Base-by-base conservation (phyloP, 2,797 vertebrate species). In the Pristis pectinata region DNA sequence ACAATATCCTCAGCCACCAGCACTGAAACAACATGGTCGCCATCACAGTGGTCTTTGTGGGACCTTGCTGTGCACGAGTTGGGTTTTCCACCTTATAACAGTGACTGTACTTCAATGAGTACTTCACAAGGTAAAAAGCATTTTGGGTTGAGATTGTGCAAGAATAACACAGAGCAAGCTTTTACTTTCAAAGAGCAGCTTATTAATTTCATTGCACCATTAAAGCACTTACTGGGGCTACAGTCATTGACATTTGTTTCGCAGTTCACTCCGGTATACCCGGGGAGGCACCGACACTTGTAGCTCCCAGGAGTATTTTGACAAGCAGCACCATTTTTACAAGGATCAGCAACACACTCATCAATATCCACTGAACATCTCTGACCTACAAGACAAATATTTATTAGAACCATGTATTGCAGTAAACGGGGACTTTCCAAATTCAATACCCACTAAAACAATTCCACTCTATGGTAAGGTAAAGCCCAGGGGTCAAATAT, bases 191-290 rank as follows among this genome's bases (percentile, higher is more conserved):
- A 64, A 67, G 59, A 91, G 93, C 44, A 94, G 94, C 61, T 9
- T 74, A 44, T 0, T 82, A 77, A 13, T 67, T 64, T 91, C 1
- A 64, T 59, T 61, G 53, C 15, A 15, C 59, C 30, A 59, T 89
- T 89, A 37, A 37, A 56, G 19, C 27, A 96, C 97, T 97, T 95
- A 98, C 98, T 97, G 34, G 98, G 97, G 15, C 96, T 97, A 95
- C 98, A 98, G 96, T 98, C 98, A 9, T 98, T 97, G 0, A 97
- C 96, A 95, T 98, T 97, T 22, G 96, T 98, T 95, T 98, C 97
- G 95, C 98, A 98, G 97, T 97, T 98, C 95, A 96, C 95, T 92
- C 98, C 98, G 7, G 96, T 97, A 96, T 97, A 98, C 53, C 98
- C 98, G 34, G 95, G 93, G n/a, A 95, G 96, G 95, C 98, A 98